Percentiles rank a stretch among this genome's conserved stretches.
Evolutionary conservation across 2,797 vertebrate species (phyloP).

Genomic region (Botia kubotai): DNA sequence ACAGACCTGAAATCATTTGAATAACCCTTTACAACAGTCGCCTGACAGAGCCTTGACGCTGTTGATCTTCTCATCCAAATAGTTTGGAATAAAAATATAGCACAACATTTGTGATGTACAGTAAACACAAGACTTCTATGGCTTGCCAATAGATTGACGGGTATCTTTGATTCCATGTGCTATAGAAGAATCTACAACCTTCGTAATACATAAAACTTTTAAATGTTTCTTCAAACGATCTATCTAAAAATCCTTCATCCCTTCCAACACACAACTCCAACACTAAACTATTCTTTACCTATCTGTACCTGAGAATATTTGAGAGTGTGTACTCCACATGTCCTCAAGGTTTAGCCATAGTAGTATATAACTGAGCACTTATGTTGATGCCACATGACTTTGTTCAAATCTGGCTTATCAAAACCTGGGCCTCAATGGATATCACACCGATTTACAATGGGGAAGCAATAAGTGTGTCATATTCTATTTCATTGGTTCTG

Average conservation of each 20-base stretch:
- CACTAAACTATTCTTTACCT: too few relatives aligned
- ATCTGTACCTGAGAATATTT: slow-evolving; percentile 1
- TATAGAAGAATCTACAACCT: slow-evolving; percentile 15
- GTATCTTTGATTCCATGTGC: slow-evolving; percentile 3
- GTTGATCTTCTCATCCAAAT: slow-evolving; percentile 18
- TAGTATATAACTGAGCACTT: background rate
- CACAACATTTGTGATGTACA: slow-evolving; percentile 23
- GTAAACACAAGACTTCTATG: too few relatives aligned
- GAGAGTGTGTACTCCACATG: background rate
- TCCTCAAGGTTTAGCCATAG: background rate
- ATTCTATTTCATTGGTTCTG: slow-evolving; percentile 46
- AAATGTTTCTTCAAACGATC: background rate
- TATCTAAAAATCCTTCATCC: background rate
- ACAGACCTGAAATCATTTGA: slow-evolving; percentile 22
- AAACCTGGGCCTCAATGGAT: slow-evolving; percentile 18
- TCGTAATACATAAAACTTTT: background rate
- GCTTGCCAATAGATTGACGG: slow-evolving; percentile 27
- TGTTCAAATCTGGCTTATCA: slow-evolving; percentile 9
- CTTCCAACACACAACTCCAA: background rate
- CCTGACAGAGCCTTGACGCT: slow-evolving; percentile 6
- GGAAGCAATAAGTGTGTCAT: slow-evolving; percentile 44
- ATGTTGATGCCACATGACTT: slow-evolving; percentile 5
- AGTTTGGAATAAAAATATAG: slow-evolving; percentile 27
- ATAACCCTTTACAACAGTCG: slow-evolving; percentile 24
- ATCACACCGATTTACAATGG: slow-evolving; percentile 40